Conservation (phyloP, 2,888 invertebrate genomes). For the Trachelus troglodyta region DNA sequence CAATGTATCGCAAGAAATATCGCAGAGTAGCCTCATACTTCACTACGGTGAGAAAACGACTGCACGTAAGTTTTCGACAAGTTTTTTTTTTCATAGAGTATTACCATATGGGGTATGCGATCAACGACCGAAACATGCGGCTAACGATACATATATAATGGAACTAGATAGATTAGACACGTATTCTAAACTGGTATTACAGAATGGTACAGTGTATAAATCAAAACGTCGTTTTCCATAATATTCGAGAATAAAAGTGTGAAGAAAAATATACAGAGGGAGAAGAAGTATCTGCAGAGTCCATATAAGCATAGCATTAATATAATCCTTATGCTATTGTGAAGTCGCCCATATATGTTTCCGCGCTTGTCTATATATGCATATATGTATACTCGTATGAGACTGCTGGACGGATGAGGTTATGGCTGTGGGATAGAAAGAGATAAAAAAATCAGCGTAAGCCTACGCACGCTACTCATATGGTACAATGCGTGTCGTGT, state of each 20-base stretch:
- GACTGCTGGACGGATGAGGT: not conserved
- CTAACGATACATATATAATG: not conserved
- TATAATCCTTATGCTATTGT: not conserved
- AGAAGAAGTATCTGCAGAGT: not conserved
- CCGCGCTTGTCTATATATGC: no score
- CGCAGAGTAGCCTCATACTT: constrained; percentile 25
- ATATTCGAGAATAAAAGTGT: not conserved
- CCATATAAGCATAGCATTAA: not conserved
- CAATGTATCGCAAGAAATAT: constrained; percentile 32
- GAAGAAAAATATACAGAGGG: not conserved
- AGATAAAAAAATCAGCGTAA: not conserved
- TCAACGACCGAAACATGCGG: not conserved
- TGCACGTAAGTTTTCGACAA: constrained; percentile 31
- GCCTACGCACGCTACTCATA: not conserved
- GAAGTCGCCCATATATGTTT: not conserved
- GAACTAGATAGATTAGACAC: no score
- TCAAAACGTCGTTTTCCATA: not conserved
- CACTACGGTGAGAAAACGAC: constrained; percentile 27
- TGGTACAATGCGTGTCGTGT: not conserved
- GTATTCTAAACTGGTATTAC: not conserved
- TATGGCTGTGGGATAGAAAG: not conserved
- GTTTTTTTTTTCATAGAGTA: not conserved
- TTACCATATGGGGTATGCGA: not conserved
- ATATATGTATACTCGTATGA: no score
- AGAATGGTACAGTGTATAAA: not conserved